These are phyloP conservation scores for Polypedilum vanderplanki DNA, from an alignment of 1,140 invertebrate genomes.

Conservation along the genomic window DNA sequence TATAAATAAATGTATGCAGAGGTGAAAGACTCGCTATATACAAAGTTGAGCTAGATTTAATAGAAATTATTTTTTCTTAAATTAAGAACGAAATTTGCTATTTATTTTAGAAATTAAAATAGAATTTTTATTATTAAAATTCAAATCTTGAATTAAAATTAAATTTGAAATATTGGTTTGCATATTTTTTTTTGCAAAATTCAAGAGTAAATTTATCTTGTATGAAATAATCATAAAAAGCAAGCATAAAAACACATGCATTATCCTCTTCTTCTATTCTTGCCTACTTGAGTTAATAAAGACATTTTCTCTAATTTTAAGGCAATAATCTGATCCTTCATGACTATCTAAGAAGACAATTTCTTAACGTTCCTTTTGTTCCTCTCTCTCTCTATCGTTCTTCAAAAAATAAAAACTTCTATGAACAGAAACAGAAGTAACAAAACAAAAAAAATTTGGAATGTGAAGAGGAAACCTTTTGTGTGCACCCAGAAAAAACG, in stretches of 20 bases:
- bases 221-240: not conserved
- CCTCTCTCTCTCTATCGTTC: not conserved
- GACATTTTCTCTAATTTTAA: conserved; percentile 3
- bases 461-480: conserved; percentile 22
- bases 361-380: not conserved
- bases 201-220: too few species aligned
- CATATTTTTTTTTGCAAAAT: too few species aligned
- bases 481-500: conserved; percentile 21
- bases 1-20: too few species aligned
- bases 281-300: conserved; percentile 22
- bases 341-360: not conserved
- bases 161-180: too few species aligned
- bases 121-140: too few species aligned
- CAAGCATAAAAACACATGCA: not conserved
- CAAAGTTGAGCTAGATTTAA: too few species aligned
- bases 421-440: too few species aligned
- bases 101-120: too few species aligned
- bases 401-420: not conserved
- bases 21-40: too few species aligned
- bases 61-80: too few species aligned
- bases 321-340: conserved; percentile 22
- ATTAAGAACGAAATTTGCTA: too few species aligned
- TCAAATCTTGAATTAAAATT: too few species aligned
- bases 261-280: not conserved
- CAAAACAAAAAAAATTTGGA: not conserved